These are phyloP conservation scores for Apeltes quadracus DNA, from an alignment of 2,113 vertebrate species.

Conservation along the genomic window DNA sequence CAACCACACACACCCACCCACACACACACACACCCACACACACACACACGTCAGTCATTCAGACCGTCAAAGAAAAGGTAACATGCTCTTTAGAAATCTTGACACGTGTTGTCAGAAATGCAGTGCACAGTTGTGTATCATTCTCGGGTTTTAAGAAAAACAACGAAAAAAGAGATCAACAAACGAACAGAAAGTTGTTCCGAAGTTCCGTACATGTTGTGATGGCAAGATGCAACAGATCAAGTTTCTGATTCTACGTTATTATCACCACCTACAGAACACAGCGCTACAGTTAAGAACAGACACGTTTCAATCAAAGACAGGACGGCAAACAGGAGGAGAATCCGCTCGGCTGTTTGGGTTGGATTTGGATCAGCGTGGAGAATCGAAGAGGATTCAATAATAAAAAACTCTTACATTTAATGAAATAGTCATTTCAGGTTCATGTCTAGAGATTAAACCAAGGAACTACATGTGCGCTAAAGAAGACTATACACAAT, in stretches of 20 bases:
- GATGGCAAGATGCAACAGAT: conserved; percentile 63
- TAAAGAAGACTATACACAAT: conserved; percentile 47
- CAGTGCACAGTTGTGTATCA: conserved; percentile 43
- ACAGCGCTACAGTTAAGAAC: conserved; percentile 43
- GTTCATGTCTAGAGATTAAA: conserved; percentile 35
- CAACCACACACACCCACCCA: conserved; percentile 29
- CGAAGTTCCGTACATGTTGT: conserved; percentile 50
- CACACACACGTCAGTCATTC: conserved; percentile 35
- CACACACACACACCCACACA: conserved; percentile 19
- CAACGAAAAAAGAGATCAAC: conserved; percentile 34
- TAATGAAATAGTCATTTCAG: conserved; percentile 34
- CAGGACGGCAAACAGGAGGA: conserved; percentile 23
- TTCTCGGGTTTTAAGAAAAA: conserved; percentile 32
- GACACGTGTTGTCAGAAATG: conserved; percentile 62
- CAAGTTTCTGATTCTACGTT: conserved; percentile 47
- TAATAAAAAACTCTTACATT: conserved; percentile 20
- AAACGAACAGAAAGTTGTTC: conserved; percentile 32
- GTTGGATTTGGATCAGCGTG: conserved; percentile 21
- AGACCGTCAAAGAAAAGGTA: conserved; percentile 25
- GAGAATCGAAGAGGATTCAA: conserved; percentile 11
- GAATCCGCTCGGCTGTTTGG: conserved; percentile 10
- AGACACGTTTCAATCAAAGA: conserved; percentile 34
- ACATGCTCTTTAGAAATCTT: conserved; percentile 62
- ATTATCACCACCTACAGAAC: conserved; percentile 43
- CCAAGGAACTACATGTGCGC: conserved; percentile 22